Evolutionary conservation across 2,888 invertebrate species (phyloP).

Genomic region (Pseudococcus longispinus): DNA sequence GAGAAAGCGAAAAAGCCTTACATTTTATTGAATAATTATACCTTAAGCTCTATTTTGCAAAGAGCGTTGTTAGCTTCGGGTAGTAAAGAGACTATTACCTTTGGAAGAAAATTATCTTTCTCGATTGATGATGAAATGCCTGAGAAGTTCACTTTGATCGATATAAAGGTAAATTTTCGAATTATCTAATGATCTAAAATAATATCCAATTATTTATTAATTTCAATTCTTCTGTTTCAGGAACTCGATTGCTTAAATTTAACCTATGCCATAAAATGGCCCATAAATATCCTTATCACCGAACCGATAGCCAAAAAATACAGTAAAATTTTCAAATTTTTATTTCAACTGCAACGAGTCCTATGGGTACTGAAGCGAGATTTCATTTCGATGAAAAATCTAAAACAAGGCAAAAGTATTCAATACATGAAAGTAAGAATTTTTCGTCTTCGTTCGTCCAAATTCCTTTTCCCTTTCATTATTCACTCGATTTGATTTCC

Average conservation of each 20-base stretch:
- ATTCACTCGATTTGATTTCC: background rate
- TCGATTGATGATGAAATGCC: slow-evolving; percentile 2
- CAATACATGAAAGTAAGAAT: slow-evolving; percentile 43
- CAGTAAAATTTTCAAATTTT: slow-evolving; percentile 37
- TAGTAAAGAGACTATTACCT: slow-evolving; percentile 3
- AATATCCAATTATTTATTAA: no score
- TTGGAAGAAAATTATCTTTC: slow-evolving; percentile 37
- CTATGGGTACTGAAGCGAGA: slow-evolving; percentile 42
- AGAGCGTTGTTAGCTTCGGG: slow-evolving; percentile 2
- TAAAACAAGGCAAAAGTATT: slow-evolving; percentile 48
- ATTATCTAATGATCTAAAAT: background rate
- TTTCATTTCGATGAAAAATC: slow-evolving; percentile 44
- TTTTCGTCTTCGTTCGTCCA: background rate
- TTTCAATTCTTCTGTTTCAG: slow-evolving; percentile 21
- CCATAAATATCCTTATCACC: slow-evolving; percentile 51
- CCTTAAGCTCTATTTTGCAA: slow-evolving; percentile 27
- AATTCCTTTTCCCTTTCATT: background rate
- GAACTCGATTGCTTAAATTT: slow-evolving; percentile 27
- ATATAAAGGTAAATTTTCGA: slow-evolving; percentile 28
- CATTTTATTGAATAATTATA: slow-evolving; percentile 40
- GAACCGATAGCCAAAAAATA: slow-evolving; percentile 48
- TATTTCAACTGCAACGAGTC: slow-evolving; percentile 37
- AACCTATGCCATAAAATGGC: slow-evolving; percentile 47
- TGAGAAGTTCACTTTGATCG: slow-evolving; percentile 9
- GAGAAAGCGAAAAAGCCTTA: slow-evolving; percentile 46